phyloP scores from a whole-genome alignment of 2,113 vertebrate species.

The Myotis brandtii region DNA sequence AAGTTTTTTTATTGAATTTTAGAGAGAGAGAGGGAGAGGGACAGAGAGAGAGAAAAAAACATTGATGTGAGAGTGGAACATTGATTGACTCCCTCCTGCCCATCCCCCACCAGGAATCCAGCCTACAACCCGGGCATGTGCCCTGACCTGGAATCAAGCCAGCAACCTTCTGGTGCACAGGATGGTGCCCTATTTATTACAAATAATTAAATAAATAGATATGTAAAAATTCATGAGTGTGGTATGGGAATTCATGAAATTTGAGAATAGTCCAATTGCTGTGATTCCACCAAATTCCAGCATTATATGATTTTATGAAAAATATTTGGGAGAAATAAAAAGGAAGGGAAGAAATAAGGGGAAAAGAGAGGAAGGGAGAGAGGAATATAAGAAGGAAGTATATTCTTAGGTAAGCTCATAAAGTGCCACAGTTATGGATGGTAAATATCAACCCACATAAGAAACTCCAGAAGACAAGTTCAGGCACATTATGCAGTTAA shows the following conservation, averaged over 20 bases:
- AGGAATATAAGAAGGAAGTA: neutral
- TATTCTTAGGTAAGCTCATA: constrained; percentile 37
- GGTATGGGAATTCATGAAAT: neutral
- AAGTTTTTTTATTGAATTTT: neutral
- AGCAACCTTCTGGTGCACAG: no score
- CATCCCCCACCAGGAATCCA: no score
- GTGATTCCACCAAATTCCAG: neutral
- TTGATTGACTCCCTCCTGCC: no score
- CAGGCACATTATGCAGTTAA: constrained; percentile 62
- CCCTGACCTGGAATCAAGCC: no score
- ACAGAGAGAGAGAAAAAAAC: no score
- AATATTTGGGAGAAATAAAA: neutral
- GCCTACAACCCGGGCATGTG: no score
- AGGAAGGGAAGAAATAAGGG: neutral
- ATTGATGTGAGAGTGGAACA: no score
- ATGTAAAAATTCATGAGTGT: neutral
- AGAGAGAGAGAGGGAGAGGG: no score
- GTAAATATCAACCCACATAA: constrained; percentile 39
- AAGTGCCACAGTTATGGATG: neutral
- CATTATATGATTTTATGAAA: constrained; percentile 49
- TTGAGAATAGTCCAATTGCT: neutral
- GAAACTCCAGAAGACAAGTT: constrained; percentile 72
- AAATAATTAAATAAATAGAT: neutral
- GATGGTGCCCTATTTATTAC: neutral
- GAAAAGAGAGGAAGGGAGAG: neutral